Conservation (phyloP, 2,888 invertebrate genomes). For the Leptinotarsa rubiginosa region DNA sequence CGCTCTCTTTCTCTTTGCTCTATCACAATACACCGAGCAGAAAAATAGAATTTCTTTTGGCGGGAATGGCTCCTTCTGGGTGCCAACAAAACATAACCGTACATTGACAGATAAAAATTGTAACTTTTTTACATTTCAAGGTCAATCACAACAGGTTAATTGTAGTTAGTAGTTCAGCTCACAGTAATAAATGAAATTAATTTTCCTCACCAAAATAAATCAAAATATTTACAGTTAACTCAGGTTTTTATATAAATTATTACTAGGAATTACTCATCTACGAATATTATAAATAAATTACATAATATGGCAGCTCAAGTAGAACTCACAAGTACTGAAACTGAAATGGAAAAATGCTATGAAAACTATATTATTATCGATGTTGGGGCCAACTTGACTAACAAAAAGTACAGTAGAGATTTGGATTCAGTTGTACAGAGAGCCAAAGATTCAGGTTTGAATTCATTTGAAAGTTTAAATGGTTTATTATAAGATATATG, state of each 20-base stretch:
- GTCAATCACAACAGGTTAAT: no score
- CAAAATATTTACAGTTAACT: not conserved
- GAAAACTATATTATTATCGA: slow-evolving; percentile 93
- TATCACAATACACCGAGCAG: no score
- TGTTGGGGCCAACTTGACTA: slow-evolving; percentile 92
- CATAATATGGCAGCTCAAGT: slow-evolving; percentile 47
- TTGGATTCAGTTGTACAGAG: slow-evolving; percentile 91
- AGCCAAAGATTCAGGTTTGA: slow-evolving; percentile 88
- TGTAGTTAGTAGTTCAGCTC: no score
- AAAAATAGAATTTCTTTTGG: no score
- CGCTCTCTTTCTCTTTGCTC: no score
- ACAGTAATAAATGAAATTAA: not conserved
- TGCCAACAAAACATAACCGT: no score
- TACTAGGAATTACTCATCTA: slow-evolving; percentile 14
- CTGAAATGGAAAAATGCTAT: slow-evolving; percentile 80
- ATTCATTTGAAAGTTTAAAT: not conserved
- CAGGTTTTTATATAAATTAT: slow-evolving; percentile 2
- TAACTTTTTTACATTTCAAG: no score
- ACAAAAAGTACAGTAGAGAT: slow-evolving; percentile 93
- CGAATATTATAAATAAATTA: slow-evolving; percentile 13
- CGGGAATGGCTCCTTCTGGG: no score
- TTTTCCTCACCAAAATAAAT: not conserved
- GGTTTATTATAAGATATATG: slow-evolving; percentile 11
- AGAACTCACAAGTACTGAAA: slow-evolving; percentile 32
- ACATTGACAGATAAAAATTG: no score